These are phyloP conservation scores for Mellivora capensis DNA, from an alignment of 2,113 vertebrate species.

Conservation along the genomic window DNA sequence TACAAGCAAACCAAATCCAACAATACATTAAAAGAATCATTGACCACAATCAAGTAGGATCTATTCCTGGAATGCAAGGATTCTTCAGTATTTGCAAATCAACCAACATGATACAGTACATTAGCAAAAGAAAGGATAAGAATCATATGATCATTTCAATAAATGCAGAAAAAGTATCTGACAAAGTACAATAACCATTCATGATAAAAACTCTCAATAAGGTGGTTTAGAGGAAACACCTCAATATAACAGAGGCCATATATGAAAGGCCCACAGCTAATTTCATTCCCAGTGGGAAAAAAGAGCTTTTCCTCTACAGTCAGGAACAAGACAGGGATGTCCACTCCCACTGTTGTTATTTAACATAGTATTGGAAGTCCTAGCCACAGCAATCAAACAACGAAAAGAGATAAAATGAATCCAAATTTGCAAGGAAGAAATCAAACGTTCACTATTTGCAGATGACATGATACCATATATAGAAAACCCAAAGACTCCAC, in stretches of 20 bases:
- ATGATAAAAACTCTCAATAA: neutral
- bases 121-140: neutral
- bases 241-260: neutral
- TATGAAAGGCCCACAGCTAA: neutral
- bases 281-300: neutral
- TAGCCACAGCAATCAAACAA: neutral
- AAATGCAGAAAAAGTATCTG: neutral
- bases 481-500: neutral
- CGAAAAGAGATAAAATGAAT: neutral
- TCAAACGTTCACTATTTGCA: neutral
- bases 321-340: neutral
- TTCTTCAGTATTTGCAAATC: neutral
- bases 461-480: neutral
- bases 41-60: neutral
- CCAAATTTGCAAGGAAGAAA: neutral
- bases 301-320: neutral
- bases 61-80: neutral
- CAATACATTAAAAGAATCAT: neutral
- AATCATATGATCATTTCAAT: neutral
- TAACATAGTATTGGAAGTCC: neutral
- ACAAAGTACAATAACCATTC: neutral
- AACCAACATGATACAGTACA: neutral
- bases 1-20: neutral
- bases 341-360: neutral
- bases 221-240: neutral